A percentile compares a stretch with the other conserved stretches of the same genome.
Conservation (phyloP, 2,797 vertebrate genomes). For the Moxostoma hubbsi region DNA sequence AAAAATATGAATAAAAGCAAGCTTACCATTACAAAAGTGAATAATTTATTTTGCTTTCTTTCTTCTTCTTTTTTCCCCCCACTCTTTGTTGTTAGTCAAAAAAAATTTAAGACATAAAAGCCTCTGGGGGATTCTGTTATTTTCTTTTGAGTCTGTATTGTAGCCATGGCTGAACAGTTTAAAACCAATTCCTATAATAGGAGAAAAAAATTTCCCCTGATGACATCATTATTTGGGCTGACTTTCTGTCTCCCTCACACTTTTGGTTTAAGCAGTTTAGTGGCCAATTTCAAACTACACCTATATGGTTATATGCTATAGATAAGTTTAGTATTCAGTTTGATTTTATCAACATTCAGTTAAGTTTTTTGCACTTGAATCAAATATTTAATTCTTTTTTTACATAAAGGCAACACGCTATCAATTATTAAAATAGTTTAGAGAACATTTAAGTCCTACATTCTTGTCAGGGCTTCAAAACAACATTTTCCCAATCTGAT, state of each 20-base stretch:
- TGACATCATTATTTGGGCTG: conserved; percentile 39
- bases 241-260: conserved; percentile 7
- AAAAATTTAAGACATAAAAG: background rate
- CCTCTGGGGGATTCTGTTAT: conserved; percentile 1
- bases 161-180: background rate
- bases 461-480: no score
- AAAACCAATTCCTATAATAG: conserved; percentile 13
- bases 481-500: no score
- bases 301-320: background rate
- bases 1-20: background rate
- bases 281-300: background rate
- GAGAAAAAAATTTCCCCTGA: background rate
- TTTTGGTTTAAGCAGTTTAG: conserved; percentile 4
- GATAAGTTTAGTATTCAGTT: background rate
- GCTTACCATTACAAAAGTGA: background rate
- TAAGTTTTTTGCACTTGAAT: background rate
- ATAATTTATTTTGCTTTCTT: background rate
- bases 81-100: background rate
- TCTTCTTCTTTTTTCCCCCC: background rate
- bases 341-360: no score
- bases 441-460: no score
- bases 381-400: background rate
- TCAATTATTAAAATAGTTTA: no score
- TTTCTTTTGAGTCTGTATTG: background rate
- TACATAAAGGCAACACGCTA: background rate